Conservation (phyloP, 2,888 invertebrate genomes). For the Anarsia innoxiella region DNA sequence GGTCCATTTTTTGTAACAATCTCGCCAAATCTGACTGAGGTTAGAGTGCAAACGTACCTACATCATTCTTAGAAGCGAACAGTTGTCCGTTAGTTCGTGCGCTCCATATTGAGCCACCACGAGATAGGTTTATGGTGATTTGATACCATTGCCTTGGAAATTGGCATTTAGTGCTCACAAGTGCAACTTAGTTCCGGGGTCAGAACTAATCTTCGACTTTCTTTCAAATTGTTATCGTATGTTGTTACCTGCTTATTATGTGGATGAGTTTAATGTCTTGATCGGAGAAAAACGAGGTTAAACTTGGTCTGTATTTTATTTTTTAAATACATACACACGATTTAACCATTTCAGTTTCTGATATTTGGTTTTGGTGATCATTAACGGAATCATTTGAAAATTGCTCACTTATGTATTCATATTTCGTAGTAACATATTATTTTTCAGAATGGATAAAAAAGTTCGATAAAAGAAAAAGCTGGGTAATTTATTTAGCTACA, state of each 20-base stretch:
- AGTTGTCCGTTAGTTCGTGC: constrained; percentile 52
- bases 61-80: constrained; percentile 43
- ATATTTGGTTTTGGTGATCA: no score
- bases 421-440: no score
- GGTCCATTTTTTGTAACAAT: constrained; percentile 38
- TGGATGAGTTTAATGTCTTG: no score
- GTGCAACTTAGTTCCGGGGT: constrained; percentile 31
- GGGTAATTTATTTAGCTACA: no score
- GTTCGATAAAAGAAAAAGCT: no score
- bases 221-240: background rate
- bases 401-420: no score
- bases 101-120: constrained; percentile 52
- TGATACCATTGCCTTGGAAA: constrained; percentile 67
- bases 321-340: no score
- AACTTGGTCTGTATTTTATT: no score
- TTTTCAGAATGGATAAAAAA: no score
- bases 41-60: constrained; percentile 35
- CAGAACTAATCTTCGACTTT: constrained; percentile 5
- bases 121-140: constrained; percentile 71
- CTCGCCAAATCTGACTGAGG: constrained; percentile 38
- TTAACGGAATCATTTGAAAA: no score
- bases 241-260: background rate
- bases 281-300: no score
- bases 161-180: constrained; percentile 55
- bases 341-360: no score